These are phyloP conservation scores for Nasua narica DNA, from an alignment of 2,797 vertebrate species.

Conservation along the genomic window DNA sequence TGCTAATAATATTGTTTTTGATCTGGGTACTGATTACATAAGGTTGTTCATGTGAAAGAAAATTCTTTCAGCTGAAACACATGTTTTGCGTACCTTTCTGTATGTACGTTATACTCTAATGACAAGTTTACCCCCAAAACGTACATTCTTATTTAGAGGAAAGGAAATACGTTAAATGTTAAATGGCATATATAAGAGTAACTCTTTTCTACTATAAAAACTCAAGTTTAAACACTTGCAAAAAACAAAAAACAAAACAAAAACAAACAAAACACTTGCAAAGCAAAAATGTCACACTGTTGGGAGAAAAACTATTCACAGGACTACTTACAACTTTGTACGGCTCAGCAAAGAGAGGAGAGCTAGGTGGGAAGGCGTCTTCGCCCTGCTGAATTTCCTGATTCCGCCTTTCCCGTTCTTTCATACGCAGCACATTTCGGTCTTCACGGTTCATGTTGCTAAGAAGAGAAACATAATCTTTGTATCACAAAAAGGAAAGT, in stretches of 20 bases:
- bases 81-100: neutral
- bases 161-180: neutral
- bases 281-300: neutral
- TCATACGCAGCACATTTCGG: constrained; percentile 99
- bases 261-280: constrained; percentile 5
- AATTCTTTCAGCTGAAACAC: neutral
- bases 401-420: constrained; percentile 99
- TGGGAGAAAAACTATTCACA: constrained; percentile 19
- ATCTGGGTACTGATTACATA: constrained; percentile 8
- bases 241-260: too few species aligned
- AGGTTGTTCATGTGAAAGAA: constrained; percentile 1
- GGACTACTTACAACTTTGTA: constrained; percentile 98
- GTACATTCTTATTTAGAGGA: neutral
- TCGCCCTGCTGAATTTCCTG: constrained; percentile 99
- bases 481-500: constrained; percentile 57
- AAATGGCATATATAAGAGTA: neutral
- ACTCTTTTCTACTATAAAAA: constrained; percentile 36
- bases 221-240: neutral
- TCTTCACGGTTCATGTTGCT: constrained; percentile 99
- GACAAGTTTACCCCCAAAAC: neutral
- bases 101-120: neutral
- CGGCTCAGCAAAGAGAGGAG: constrained; percentile 98
- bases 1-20: neutral
- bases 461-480: constrained; percentile 81
- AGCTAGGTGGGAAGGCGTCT: constrained; percentile 98